A percentile compares a stretch with the other conserved stretches of the same genome.
phyloP scores from a whole-genome alignment of 1,140 invertebrate genomes.

The Drosophila teissieri region DNA sequence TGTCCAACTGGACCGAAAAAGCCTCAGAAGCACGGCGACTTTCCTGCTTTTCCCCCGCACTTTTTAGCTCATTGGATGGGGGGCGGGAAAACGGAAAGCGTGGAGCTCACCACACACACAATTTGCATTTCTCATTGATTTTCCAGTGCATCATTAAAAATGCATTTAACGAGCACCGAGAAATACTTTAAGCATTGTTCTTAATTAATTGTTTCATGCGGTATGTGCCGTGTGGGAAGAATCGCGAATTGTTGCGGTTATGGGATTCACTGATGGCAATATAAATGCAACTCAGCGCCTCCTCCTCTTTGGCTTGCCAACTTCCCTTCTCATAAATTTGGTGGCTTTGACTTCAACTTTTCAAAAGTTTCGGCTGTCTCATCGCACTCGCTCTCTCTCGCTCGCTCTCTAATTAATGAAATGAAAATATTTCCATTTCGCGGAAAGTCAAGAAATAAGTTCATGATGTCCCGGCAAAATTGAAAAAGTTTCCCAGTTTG shows the following conservation, averaged over 20 bases:
- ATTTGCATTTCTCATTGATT: conserved; percentile 63
- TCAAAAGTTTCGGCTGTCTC: conserved; percentile 7
- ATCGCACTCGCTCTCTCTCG: conserved; percentile 4
- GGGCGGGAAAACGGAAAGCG: neutral
- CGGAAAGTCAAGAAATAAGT: conserved; percentile 32
- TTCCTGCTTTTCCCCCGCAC: conserved; percentile 18
- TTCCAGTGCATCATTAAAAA: conserved; percentile 73
- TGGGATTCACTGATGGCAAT: conserved; percentile 21
- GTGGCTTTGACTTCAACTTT: conserved; percentile 6
- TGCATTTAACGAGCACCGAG: conserved; percentile 63
- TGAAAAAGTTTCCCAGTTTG: conserved; percentile 63
- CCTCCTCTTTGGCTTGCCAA: neutral
- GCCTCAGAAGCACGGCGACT: conserved; percentile 28
- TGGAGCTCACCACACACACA: conserved; percentile 18
- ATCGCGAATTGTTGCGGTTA: conserved; percentile 48
- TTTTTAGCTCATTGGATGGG: conserved; percentile 21
- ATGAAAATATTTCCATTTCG: conserved; percentile 72
- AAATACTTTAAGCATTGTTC: conserved; percentile 58
- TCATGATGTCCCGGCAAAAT: conserved; percentile 48
- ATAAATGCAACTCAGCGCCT: neutral
- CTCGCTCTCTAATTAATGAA: conserved; percentile 65
- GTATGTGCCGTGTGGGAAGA: conserved; percentile 14
- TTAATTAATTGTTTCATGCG: conserved; percentile 69
- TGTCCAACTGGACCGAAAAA: conserved; percentile 42
- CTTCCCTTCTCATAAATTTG: conserved; percentile 9